phyloP scores from a whole-genome alignment of 2,113 vertebrate genomes.

The Potamarius usumacintae region DNA sequence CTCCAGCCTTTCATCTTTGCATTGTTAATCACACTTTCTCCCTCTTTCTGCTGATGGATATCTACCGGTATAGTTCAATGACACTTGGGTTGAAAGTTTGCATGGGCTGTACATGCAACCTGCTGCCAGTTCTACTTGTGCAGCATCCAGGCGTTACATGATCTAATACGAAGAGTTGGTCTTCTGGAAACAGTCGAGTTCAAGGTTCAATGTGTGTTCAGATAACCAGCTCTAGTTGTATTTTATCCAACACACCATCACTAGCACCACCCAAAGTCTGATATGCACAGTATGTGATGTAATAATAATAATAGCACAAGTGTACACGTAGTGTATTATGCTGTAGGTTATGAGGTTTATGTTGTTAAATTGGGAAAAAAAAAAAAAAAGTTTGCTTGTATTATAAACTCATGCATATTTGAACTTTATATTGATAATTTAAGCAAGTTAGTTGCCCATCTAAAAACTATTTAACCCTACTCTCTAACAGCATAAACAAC shows the following conservation, averaged over 20 bases:
- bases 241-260: conserved; percentile 9
- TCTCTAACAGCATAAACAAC: neutral
- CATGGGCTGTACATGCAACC: neutral
- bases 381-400: neutral
- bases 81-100: conserved; percentile 44
- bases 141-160: conserved; percentile 21
- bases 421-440: conserved; percentile 12
- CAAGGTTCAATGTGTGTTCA: neutral
- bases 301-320: neutral
- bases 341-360: conserved; percentile 34
- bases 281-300: neutral
- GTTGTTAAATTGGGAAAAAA: conserved; percentile 19
- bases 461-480: conserved; percentile 8
- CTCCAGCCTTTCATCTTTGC: conserved; percentile 33
- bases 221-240: neutral
- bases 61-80: conserved; percentile 52
- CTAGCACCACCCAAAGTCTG: conserved; percentile 38
- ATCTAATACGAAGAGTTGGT: conserved; percentile 19
- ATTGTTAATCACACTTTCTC: conserved; percentile 31
- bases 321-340: conserved; percentile 1
- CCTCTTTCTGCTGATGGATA: neutral
- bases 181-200: conserved; percentile 19
- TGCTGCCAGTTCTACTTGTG: conserved; percentile 19
- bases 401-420: conserved; percentile 19
- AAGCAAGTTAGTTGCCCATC: conserved; percentile 6